phyloP scores from a whole-genome alignment of 2,888 invertebrate genomes.

The Drosophila macrothrix region DNA sequence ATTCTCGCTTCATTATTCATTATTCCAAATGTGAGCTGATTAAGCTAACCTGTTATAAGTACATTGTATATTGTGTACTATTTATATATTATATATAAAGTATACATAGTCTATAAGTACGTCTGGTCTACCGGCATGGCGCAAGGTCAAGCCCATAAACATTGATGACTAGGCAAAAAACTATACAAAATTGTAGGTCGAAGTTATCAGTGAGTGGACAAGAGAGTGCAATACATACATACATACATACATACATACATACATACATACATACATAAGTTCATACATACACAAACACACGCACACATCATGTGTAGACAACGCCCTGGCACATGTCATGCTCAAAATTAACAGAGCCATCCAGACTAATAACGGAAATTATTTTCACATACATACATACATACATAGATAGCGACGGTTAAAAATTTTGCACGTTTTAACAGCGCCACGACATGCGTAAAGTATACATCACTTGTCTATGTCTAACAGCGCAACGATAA shows the following conservation, averaged over 20 bases:
- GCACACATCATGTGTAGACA: background rate
- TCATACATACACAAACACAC: background rate
- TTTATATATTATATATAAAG: background rate
- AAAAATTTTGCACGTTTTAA: conserved; percentile 53
- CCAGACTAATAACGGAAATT: conserved; percentile 51
- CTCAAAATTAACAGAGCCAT: conserved; percentile 7
- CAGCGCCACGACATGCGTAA: background rate
- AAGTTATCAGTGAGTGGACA: conserved; percentile 55
- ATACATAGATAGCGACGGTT: conserved; percentile 56
- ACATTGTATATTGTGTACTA: too few species aligned
- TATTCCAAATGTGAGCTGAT: conserved; percentile 47
- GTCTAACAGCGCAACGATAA: conserved; percentile 7
- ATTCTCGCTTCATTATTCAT: conserved; percentile 39
- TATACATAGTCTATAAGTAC: conserved; percentile 22
- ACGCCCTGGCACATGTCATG: conserved; percentile 39
- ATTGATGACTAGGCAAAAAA: conserved; percentile 76
- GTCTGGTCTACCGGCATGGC: conserved; percentile 46
- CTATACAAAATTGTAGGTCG: conserved; percentile 52
- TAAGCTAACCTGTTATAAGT: conserved; percentile 26
- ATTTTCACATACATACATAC: conserved; percentile 1
- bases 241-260: background rate
- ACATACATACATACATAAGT: conserved; percentile 1
- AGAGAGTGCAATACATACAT: conserved; percentile 34
- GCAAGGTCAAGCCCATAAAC: conserved; percentile 78
- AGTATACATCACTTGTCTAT: conserved; percentile 9